phyloP scores from a whole-genome alignment of 2,797 vertebrate species.

The Eulemur rubriventer region DNA sequence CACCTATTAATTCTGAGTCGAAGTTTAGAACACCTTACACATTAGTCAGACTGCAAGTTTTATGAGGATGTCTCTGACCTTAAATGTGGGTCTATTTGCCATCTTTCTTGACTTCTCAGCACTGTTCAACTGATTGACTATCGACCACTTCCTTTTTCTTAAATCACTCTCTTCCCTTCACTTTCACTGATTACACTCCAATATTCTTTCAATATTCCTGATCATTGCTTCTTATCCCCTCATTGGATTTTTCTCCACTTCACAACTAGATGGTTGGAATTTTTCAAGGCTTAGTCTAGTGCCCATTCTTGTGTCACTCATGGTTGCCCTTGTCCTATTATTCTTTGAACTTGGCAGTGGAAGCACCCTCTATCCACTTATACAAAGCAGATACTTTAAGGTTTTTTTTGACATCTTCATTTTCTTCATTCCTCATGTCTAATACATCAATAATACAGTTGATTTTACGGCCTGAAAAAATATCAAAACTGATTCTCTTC shows the following conservation, averaged over 20 bases:
- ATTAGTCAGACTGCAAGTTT: neutral
- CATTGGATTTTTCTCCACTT: neutral
- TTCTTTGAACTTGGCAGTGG: neutral
- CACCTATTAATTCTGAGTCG: neutral
- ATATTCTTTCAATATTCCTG: neutral
- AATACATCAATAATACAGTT: neutral
- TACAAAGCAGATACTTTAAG: neutral
- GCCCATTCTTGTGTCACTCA: neutral
- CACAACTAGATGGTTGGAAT: neutral
- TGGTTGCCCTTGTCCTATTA: neutral
- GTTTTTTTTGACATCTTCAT: neutral
- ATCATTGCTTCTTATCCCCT: neutral
- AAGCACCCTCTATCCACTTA: neutral
- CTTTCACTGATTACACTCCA: neutral
- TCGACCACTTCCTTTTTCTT: neutral
- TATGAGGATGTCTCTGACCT: neutral
- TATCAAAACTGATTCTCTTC: neutral
- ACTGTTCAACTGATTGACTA: neutral
- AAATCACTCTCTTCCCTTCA: neutral
- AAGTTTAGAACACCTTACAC: neutral
- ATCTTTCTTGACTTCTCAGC: neutral
- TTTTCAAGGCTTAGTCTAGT: neutral
- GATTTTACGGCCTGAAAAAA: neutral
- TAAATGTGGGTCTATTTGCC: neutral
- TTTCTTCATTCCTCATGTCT: neutral